phyloP scores from a whole-genome alignment of 2,888 invertebrate genomes.

The Lamellibrachia satsuma region DNA sequence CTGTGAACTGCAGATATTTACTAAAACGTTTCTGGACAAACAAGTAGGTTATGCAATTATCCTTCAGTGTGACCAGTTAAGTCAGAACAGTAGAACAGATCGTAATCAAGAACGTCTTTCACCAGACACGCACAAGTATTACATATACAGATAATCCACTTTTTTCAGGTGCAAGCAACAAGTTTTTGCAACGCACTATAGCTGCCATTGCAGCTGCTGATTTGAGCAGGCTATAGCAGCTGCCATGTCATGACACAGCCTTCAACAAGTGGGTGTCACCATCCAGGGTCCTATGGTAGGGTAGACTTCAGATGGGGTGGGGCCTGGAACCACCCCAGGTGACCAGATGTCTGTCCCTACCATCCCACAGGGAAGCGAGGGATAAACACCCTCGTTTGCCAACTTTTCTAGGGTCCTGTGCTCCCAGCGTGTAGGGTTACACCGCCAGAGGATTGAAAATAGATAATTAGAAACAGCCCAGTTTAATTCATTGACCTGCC shows the following conservation, averaged over 20 bases:
- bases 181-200: not conserved
- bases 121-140: not conserved
- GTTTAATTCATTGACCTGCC: conserved; percentile 17
- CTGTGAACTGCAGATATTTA: not conserved
- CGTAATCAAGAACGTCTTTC: not conserved
- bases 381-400: not conserved
- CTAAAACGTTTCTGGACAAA: not conserved
- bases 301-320: not conserved
- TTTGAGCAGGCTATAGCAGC: not conserved
- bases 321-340: not conserved
- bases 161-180: not conserved
- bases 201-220: not conserved
- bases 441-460: not conserved
- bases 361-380: not conserved
- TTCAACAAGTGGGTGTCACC: not conserved
- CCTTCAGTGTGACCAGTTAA: no score
- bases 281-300: not conserved
- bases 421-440: not conserved
- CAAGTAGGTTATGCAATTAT: no score
- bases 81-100: no score
- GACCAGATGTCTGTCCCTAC: not conserved
- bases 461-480: conserved; percentile 17
- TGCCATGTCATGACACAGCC: not conserved
- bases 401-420: conserved; percentile 17
- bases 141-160: not conserved